phyloP scores from a whole-genome alignment of 2,113 vertebrate genomes.

The Mesoclemmys tuberculata region DNA sequence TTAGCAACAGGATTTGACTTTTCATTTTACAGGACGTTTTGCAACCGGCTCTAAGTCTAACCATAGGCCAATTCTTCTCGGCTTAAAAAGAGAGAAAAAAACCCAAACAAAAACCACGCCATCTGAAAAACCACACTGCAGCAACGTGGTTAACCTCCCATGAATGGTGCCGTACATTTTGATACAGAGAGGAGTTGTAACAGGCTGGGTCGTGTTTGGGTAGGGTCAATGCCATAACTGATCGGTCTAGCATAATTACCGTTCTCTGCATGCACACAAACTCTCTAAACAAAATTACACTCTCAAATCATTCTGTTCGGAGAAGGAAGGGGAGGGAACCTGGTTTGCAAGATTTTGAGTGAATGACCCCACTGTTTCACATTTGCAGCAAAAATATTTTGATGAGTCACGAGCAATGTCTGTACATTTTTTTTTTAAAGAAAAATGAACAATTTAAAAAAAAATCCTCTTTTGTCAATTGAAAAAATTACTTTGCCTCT shows the following conservation, averaged over 20 bases:
- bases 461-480: not conserved
- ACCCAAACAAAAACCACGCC: not conserved
- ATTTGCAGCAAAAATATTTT: slow-evolving; percentile 31
- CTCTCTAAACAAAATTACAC: slow-evolving; percentile 5
- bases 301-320: not conserved
- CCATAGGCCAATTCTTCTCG: not conserved
- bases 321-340: not conserved
- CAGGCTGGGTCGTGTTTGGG: not conserved
- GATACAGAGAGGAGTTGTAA: not conserved
- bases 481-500: not conserved
- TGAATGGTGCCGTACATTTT: not conserved
- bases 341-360: slow-evolving; percentile 1
- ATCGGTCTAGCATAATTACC: not conserved
- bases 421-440: slow-evolving; percentile 34
- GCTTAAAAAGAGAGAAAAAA: not conserved
- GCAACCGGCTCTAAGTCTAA: slow-evolving; percentile 37
- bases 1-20: not conserved
- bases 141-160: not conserved
- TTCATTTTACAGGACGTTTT: slow-evolving; percentile 31
- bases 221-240: slow-evolving; percentile 4
- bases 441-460: not conserved
- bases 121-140: not conserved
- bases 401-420: slow-evolving; percentile 72
- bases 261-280: not conserved
- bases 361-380: slow-evolving; percentile 69